Conservation (phyloP, 2,113 vertebrate species). For the Colaptes auratus region DNA sequence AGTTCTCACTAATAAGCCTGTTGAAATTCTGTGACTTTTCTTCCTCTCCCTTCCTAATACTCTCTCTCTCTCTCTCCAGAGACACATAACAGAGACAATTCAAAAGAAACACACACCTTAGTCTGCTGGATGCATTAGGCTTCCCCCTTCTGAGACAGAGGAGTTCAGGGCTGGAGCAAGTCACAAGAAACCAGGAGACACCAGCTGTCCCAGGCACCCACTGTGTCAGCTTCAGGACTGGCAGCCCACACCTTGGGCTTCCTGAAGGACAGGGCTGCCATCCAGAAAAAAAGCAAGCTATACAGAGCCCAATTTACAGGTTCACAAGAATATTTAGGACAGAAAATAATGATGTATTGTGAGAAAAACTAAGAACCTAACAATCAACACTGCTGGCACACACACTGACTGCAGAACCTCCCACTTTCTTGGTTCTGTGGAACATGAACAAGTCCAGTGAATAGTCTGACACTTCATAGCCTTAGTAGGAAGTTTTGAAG, state of each 20-base stretch:
- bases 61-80: background rate
- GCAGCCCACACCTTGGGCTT: background rate
- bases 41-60: background rate
- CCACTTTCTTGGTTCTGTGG: background rate
- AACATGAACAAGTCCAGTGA: background rate
- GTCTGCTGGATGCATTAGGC: background rate
- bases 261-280: rapidly evolving
- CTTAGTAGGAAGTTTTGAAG: background rate
- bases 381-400: rapidly evolving
- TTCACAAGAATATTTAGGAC: background rate
- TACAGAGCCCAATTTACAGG: rapidly evolving
- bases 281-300: background rate
- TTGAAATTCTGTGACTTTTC: background rate
- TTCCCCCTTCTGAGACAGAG: background rate
- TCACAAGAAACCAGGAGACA: rapidly evolving
- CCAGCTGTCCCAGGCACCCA: rapidly evolving
- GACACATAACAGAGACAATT: too few relatives aligned
- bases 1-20: background rate
- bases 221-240: background rate
- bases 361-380: background rate
- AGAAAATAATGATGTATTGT: background rate
- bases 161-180: background rate
- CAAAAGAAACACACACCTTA: background rate
- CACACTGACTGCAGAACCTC: background rate
- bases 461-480: background rate